Evolutionary conservation across 2,113 vertebrate species (phyloP), one percentile per base, ranked within the genome.

Genomic region (Chroicocephalus ridibundus): DNA sequence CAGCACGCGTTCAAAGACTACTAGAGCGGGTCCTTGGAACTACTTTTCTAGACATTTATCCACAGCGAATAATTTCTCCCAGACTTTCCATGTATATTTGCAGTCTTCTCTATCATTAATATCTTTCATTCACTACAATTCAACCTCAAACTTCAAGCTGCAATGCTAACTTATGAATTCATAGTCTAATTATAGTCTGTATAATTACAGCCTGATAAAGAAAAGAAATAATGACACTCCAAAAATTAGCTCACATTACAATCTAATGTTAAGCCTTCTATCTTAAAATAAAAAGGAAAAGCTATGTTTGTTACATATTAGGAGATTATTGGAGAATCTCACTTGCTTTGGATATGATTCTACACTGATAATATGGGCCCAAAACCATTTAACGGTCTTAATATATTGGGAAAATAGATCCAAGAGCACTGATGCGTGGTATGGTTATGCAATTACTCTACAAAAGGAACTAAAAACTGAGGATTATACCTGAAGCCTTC

Each of bases 131-230:
- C 76, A 78, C 46, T 66, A 52, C 44, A 87, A 82, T 89, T 88
- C 79, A 90, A 66, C 17, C 38, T 65, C 76, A 80, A 46, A 89
- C 52, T 87, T 93, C 47, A 96, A 95, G 49, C 49, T 96, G 77
- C 77, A 89, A 42, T 76, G 42, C 19, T 84, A 82, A 64, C 16
- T 85, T 76, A 64, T 27, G 27, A 94, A 95, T 95, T 95, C 77
- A 62, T 29, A 47, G 44, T 44, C 31, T 96, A 94, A 96, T 91
- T 89, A 93, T 72, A 94, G 69, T 44, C 51, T 89, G 40, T 32
- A 36, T 92, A 95, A 96, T 96, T 90, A 96, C 5, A 91, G 78
- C 31, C 51, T 91, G 91, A 90, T 72, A 69, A 79, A 82, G 86
- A 86, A 88, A 78, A 90, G 72, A 93, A 93, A 88, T 87, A 96